Conservation (phyloP, 1,140 invertebrate species). For the Zaprionus camerounensis region DNA sequence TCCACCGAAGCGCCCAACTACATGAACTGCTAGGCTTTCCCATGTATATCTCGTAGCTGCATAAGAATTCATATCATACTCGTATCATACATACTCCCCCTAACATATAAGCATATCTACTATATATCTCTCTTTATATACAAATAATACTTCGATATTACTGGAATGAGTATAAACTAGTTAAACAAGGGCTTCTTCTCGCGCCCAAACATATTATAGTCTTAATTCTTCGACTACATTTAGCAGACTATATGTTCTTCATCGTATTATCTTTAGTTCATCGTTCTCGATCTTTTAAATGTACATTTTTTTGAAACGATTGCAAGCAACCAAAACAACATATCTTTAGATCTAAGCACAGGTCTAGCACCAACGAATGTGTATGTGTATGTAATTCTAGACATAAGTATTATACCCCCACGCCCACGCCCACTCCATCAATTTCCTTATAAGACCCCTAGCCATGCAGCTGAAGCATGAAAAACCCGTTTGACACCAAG, state of each 20-base stretch:
- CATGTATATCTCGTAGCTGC: conserved; percentile 29
- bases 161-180: conserved; percentile 80
- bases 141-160: conserved; percentile 38
- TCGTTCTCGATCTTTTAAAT: conserved; percentile 54
- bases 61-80: conserved; percentile 27
- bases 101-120: conserved; percentile 34
- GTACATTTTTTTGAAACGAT: conserved; percentile 66
- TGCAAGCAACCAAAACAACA: conserved; percentile 75
- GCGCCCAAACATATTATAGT: conserved; percentile 37
- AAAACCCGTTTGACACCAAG: conserved; percentile 57
- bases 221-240: conserved; percentile 36
- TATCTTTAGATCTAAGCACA: conserved; percentile 60
- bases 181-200: conserved; percentile 43
- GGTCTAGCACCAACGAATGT: conserved; percentile 53
- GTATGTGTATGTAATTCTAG: conserved; percentile 47
- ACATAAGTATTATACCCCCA: conserved; percentile 26
- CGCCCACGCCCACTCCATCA: background rate
- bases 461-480: conserved; percentile 64
- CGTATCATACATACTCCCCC: background rate
- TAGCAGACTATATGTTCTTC: conserved; percentile 6
- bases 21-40: conserved; percentile 74
- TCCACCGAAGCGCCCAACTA: conserved; percentile 68
- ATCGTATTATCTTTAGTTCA: conserved; percentile 48
- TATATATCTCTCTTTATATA: conserved; percentile 11
- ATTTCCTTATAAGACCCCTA: conserved; percentile 31